Conservation (phyloP, 2,888 invertebrate species). For the Limenitis camilla region DNA sequence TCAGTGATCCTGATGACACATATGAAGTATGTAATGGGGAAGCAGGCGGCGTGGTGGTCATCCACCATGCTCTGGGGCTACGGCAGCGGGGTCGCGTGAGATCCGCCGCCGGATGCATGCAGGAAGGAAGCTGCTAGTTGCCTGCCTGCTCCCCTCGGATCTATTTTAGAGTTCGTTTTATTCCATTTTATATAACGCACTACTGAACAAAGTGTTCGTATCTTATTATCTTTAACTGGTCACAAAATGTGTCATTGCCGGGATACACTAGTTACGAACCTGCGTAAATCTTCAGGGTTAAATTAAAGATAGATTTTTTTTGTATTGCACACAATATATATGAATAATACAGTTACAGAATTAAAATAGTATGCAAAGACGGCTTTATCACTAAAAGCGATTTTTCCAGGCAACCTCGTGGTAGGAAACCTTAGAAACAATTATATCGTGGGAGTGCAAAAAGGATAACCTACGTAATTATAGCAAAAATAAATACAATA, state of each 20-base stretch:
- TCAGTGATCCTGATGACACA: conserved; percentile 14
- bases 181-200: conserved; percentile 48
- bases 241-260: background rate
- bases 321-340: too few species aligned
- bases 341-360: too few species aligned
- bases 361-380: too few species aligned
- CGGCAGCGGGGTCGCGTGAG: conserved; percentile 60
- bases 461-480: too few species aligned
- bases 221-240: conserved; percentile 16
- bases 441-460: too few species aligned
- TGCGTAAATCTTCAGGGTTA: too few species aligned
- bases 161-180: conserved; percentile 69
- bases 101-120: conserved; percentile 66
- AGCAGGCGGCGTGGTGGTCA: conserved; percentile 28
- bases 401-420: too few species aligned
- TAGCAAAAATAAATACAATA: too few species aligned
- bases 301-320: too few species aligned
- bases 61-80: conserved; percentile 27
- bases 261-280: too few species aligned
- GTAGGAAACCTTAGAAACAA: too few species aligned
- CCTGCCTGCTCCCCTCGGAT: conserved; percentile 64
- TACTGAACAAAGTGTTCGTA: conserved; percentile 29
- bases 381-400: too few species aligned
- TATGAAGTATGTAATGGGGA: conserved; percentile 3
- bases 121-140: conserved; percentile 75